A percentile compares a stretch with the other conserved stretches of the same genome.
Conservation (phyloP, 2,797 vertebrate genomes). For the Catamblyrhynchus diadema region DNA sequence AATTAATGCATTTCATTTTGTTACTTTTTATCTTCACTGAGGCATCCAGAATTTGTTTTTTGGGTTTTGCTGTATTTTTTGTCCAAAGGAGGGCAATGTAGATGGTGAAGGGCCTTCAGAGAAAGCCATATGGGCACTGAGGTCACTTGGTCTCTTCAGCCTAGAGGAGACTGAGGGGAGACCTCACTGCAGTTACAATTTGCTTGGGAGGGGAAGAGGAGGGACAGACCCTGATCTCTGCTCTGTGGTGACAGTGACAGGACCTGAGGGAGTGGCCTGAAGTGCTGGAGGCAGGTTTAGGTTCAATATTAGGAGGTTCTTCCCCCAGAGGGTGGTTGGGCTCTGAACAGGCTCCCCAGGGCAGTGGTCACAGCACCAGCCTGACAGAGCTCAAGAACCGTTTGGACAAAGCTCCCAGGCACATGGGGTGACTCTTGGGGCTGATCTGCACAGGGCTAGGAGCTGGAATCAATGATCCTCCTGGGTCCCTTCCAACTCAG, state of each 20-base stretch:
- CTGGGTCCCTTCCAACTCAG: background rate
- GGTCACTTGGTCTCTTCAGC: background rate
- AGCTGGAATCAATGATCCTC: fast-evolving
- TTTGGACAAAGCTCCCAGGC: fast-evolving
- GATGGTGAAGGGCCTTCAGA: too few species aligned
- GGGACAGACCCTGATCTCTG: fast-evolving
- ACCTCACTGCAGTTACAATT: fast-evolving
- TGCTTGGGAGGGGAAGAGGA: fast-evolving
- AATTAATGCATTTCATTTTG: fast-evolving
- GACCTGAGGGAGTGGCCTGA: fast-evolving
- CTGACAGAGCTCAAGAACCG: fast-evolving
- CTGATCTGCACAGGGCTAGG: background rate
- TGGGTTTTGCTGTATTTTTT: background rate
- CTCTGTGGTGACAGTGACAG: background rate
- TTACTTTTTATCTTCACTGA: background rate
- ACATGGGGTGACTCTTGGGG: too few species aligned
- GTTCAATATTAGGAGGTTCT: fast-evolving
- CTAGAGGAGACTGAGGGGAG: background rate
- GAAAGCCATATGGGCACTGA: fast-evolving
- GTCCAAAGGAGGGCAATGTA: fast-evolving
- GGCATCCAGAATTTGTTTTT: background rate
- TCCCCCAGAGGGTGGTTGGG: fast-evolving
- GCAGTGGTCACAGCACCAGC: background rate
- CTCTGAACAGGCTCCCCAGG: background rate
- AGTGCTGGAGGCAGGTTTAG: fast-evolving